Base-by-base conservation (phyloP, 2,113 vertebrate species). In the Pipra filicauda region DNA sequence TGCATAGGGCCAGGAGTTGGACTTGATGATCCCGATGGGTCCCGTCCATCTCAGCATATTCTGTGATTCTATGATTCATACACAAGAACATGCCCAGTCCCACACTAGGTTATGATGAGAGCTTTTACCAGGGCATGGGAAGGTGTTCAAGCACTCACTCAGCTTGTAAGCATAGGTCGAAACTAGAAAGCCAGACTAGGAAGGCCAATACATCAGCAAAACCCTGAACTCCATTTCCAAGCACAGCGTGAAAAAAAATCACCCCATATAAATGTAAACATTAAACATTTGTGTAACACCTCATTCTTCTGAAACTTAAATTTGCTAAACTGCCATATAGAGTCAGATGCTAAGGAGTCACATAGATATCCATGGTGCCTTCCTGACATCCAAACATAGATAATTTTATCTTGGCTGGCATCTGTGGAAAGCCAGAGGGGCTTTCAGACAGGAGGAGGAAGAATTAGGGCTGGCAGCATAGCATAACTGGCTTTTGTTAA, bases 301-400 rank as follows among this genome's bases (percentile, higher is more conserved):
- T 90, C 31, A 9, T 52, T 67, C 33, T 20, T 46, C 75, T 79
- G 41, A 80, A 72, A 73, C 30, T 49, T 72, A 46, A 75, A 57
- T 67, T 49, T 84, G 23, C 19, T 84, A 16, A 89, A 35, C 30
- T 62, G 17, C n/a, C 37, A 5, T 11, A 52, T 0, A 61, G 18
- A 77, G 33, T 27, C 41, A 86, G n/a, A 57, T 1, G 8, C 35
- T 44, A 69, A 72, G 49, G 30, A 27, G 26, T 44, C 41, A 24
- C 0, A 0, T 20, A 23, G n/a, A n/a, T 37, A 7, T 12, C 43
- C 5, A 6, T 1, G 1, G 12, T 83, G 19, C 31, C 31, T 82
- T 91, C 62, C 41, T 62, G 51, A 70, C 18, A 66, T 33, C 37
- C 26, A 41, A 46, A 37, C 27, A 35, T 12, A 44, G 43, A 26